phyloP scores from a whole-genome alignment of 2,797 vertebrate genomes.

The Sebastes kiyomatsui region DNA sequence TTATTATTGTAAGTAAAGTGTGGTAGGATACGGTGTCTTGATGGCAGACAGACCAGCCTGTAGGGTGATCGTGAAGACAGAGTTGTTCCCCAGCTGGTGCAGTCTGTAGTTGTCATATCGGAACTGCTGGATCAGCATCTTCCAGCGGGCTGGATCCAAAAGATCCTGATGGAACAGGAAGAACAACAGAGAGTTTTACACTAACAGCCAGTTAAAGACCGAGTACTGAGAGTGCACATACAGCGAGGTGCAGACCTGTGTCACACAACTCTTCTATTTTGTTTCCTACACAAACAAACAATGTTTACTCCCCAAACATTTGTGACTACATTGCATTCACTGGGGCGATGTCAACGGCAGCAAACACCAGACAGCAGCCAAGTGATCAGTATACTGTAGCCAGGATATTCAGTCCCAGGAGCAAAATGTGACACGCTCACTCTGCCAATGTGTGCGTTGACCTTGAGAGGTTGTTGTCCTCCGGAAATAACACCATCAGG shows the following conservation, averaged over 20 bases:
- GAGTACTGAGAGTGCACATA: not conserved
- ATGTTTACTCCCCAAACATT: not conserved
- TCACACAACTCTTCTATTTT: not conserved
- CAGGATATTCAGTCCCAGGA: not conserved
- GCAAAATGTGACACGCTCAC: not conserved
- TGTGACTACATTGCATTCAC: not conserved
- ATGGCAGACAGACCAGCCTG: constrained; percentile 99
- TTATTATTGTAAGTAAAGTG: rapidly evolving
- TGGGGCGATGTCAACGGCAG: not conserved
- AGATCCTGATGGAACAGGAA: constrained; percentile 87
- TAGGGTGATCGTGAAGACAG: constrained; percentile 98
- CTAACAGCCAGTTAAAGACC: not conserved
- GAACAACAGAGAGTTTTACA: not conserved
- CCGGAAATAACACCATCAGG: not conserved
- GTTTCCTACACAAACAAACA: not conserved
- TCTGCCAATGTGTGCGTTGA: not conserved
- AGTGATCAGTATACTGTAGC: not conserved
- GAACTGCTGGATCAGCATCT: constrained; percentile 99
- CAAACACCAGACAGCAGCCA: not conserved
- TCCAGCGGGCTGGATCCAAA: constrained; percentile 97
- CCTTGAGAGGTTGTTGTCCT: not conserved
- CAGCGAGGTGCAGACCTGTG: not conserved
- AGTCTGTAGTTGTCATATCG: constrained; percentile 99
- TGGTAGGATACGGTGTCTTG: constrained; percentile 98
- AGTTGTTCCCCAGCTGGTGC: constrained; percentile 99